Base-by-base conservation (phyloP, 2,797 vertebrate genomes). In the Anabacerthia variegaticeps region DNA sequence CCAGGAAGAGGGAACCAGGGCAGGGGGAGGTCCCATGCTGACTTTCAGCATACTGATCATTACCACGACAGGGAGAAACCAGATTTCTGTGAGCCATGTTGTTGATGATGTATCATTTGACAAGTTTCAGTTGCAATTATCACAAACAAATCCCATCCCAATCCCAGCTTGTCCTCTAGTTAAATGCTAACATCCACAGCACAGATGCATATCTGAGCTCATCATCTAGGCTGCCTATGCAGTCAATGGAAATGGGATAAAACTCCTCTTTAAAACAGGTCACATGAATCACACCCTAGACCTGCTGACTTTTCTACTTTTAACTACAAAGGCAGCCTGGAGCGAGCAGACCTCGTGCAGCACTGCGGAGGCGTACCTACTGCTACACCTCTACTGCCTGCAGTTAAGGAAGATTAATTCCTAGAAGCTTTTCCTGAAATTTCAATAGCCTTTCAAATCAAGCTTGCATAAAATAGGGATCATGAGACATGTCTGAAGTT, bases 271-370 rank as follows among this genome's bases (percentile, higher is more conserved):
- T 72, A 41, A 88, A 94, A 93, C 15, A 91, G 88, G 75, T 92
- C 94, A 90, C 76, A 93, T 20, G 83, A 93, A 88, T 92, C 88
- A 95, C 1, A 0, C 69, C 73, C 92, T 24, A 88, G 62, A 94
- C 85, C 82, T 95, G 95, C 89, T 96, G 93, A 95, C 94, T 95
- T 80, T 46, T 41, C 85, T 80, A 5, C 58, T 94, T 95, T 65
- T 54, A 78, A 97, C 69, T 94, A 95, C 94, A 95, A 94, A 95
- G 92, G 83, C 61, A 86, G 88, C 92, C 89, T 37, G 85, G 54
- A 94, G 88, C 22, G 0, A 78, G 73, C 62, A 88, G 89, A 83
- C 82, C 79, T 92, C 2, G 0, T 16, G 81, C 72, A 74, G 75
- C 41, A 1, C 8, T 67, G 15, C 4, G 0, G 51, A 90, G 68